These are phyloP conservation scores for Pogonomyrmex californicus DNA, from an alignment of 1,140 invertebrate genomes.

Conservation along the genomic window DNA sequence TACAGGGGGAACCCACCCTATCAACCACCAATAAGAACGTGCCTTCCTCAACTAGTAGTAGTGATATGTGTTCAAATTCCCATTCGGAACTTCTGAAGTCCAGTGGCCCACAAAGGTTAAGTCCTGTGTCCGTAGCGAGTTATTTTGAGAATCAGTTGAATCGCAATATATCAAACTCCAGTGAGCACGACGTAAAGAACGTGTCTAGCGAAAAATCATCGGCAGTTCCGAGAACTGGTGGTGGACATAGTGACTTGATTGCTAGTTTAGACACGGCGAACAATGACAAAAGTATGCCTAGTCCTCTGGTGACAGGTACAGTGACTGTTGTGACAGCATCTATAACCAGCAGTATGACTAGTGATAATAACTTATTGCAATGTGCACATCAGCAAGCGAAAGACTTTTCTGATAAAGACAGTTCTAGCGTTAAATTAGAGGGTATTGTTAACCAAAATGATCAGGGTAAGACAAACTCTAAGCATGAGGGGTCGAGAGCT, in stretches of 20 bases:
- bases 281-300: slow-evolving; percentile 72
- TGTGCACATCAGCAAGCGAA: slow-evolving; percentile 75
- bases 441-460: slow-evolving; percentile 75
- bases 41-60: slow-evolving; percentile 86
- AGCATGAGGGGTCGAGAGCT: slow-evolving; percentile 66
- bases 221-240: slow-evolving; percentile 66
- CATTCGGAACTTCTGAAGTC: slow-evolving; percentile 82
- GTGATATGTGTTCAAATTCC: slow-evolving; percentile 86
- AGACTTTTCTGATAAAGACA: slow-evolving; percentile 73
- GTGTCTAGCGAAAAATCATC: slow-evolving; percentile 73
- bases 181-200: slow-evolving; percentile 66
- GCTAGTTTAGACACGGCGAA: slow-evolving; percentile 67
- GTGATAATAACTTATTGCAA: slow-evolving; percentile 81
- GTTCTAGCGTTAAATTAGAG: slow-evolving; percentile 76
- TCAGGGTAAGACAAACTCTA: slow-evolving; percentile 74
- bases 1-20: slow-evolving; percentile 74
- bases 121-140: slow-evolving; percentile 78
- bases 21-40: slow-evolving; percentile 85
- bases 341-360: slow-evolving; percentile 70
- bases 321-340: slow-evolving; percentile 74
- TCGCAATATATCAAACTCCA: slow-evolving; percentile 75
- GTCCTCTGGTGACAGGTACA: slow-evolving; percentile 73
- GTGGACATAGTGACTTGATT: slow-evolving; percentile 70
- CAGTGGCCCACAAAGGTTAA: slow-evolving; percentile 77
- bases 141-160: slow-evolving; percentile 80